Percentiles rank a stretch among this genome's conserved stretches.
These are phyloP conservation scores for Morone chrysops DNA, from an alignment of 2,113 vertebrate genomes.

Conservation along the genomic window DNA sequence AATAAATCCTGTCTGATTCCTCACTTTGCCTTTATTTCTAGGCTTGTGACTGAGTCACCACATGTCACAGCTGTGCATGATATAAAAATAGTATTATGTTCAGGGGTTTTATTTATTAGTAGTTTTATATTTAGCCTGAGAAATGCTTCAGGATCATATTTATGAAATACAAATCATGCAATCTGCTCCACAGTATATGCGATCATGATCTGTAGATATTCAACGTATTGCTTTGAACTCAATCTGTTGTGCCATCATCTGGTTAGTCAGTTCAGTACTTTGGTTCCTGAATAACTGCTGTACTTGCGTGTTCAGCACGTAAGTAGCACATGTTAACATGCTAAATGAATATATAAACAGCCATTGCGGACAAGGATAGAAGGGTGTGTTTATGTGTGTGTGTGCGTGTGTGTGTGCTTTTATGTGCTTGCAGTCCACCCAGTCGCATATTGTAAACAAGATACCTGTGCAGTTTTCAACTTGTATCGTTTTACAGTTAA, in stretches of 20 bases:
- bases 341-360: conserved; percentile 31
- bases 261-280: neutral
- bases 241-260: neutral
- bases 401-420: neutral
- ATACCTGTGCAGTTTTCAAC: neutral
- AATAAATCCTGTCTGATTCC: neutral
- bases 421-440: neutral
- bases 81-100: no score
- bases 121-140: no score
- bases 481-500: neutral
- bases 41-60: neutral
- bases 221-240: no score
- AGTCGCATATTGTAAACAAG: neutral
- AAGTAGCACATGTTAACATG: neutral
- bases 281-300: neutral
- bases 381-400: neutral
- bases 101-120: no score
- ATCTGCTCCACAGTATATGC: no score
- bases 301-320: neutral
- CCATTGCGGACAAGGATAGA: conserved; percentile 30
- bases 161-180: no score
- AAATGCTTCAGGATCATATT: no score
- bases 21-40: neutral
- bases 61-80: neutral
- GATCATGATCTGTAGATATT: no score